These are phyloP conservation scores for Drosophila conformis DNA, from an alignment of 2,888 invertebrate genomes.

Conservation along the genomic window DNA sequence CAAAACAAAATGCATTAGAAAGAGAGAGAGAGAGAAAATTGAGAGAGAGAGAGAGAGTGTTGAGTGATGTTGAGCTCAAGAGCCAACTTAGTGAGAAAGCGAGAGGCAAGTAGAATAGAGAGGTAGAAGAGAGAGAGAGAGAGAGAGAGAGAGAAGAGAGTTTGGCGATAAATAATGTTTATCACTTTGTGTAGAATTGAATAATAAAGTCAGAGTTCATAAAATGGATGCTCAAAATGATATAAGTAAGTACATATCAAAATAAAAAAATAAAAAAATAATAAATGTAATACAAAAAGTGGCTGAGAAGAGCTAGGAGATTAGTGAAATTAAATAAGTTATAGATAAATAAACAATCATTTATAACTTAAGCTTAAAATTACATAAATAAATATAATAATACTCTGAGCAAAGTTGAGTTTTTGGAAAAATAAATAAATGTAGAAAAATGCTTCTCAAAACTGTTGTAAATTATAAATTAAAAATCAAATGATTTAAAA, in stretches of 20 bases:
- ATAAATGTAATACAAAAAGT: too few relatives aligned
- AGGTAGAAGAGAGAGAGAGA: neutral
- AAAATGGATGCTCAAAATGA: neutral
- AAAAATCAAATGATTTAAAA: too few relatives aligned
- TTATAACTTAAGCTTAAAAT: neutral
- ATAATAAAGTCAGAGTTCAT: neutral
- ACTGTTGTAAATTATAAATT: too few relatives aligned
- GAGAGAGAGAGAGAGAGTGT: conserved; percentile 8
- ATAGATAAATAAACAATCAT: neutral
- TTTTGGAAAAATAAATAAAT: too few relatives aligned
- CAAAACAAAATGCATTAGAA: conserved; percentile 30
- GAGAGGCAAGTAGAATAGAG: neutral
- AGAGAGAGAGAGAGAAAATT: neutral
- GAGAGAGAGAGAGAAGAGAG: conserved; percentile 1
- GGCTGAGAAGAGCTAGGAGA: too few relatives aligned
- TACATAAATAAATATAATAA: neutral
- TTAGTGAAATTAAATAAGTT: neutral
- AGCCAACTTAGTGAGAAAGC: conserved; percentile 1
- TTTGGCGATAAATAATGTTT: neutral
- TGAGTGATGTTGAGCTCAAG: conserved; percentile 41
- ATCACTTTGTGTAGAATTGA: neutral
- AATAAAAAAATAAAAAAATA: accelerated
- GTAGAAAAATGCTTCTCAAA: too few relatives aligned
- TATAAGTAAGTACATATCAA: neutral
- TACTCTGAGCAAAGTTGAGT: too few relatives aligned